These are phyloP conservation scores for Eudemis profundana DNA, from an alignment of 2,888 invertebrate species.

Conservation along the genomic window DNA sequence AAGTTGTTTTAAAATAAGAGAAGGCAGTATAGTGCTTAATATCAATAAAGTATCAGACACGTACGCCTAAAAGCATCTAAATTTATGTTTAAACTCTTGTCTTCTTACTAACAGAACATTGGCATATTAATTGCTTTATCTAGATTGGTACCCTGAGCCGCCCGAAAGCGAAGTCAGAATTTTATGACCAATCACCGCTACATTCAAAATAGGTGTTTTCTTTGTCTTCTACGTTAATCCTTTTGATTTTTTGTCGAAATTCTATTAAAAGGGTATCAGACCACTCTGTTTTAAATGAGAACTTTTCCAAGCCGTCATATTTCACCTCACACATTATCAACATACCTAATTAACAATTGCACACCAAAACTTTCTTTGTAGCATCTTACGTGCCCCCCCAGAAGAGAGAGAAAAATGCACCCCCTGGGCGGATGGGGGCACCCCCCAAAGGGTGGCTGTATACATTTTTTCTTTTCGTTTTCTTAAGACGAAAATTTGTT, in stretches of 20 bases:
- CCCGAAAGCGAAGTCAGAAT: too few species aligned
- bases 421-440: constrained; percentile 56
- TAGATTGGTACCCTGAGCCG: too few species aligned
- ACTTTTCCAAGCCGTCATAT: not conserved
- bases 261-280: too few species aligned
- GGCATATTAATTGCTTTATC: too few species aligned
- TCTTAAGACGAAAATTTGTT: constrained; percentile 86
- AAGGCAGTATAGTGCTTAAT: not conserved
- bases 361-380: constrained; percentile 81
- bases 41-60: not conserved
- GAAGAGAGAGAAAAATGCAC: constrained; percentile 78
- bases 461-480: constrained; percentile 85
- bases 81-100: too few species aligned
- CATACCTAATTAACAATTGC: constrained; percentile 68
- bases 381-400: constrained; percentile 73
- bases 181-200: too few species aligned
- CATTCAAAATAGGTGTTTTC: too few species aligned
- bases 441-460: constrained; percentile 75
- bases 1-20: not conserved
- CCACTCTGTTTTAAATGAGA: too few species aligned
- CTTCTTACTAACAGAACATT: too few species aligned
- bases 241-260: too few species aligned
- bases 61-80: not conserved
- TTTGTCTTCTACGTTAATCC: too few species aligned
- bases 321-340: constrained; percentile 46